Conservation (phyloP, 1,140 invertebrate genomes). For the Halictus rubicundus region DNA sequence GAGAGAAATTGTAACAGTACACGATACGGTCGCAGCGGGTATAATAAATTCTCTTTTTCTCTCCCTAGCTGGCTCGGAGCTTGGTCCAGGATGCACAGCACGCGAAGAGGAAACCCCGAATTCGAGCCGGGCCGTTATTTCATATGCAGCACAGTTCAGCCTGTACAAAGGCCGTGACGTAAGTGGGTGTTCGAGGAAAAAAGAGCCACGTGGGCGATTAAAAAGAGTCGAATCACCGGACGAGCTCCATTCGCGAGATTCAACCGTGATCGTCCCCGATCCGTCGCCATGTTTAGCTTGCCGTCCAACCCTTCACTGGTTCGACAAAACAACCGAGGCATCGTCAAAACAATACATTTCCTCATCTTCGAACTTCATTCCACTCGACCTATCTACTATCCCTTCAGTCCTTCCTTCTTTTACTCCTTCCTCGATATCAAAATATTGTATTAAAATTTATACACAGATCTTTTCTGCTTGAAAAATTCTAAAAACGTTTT, state of each 20-base stretch:
- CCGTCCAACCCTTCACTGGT: not conserved
- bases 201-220: constrained; percentile 5
- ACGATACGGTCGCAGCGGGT: not conserved
- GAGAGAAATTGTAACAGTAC: not conserved
- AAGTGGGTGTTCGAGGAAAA: not conserved
- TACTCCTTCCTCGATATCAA: too few relatives aligned
- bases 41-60: constrained; percentile 7
- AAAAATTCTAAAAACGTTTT: too few relatives aligned
- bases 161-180: constrained; percentile 9
- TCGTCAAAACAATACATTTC: too few relatives aligned
- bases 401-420: too few relatives aligned
- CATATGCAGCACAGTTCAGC: constrained; percentile 1
- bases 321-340: not conserved
- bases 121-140: constrained; percentile 29
- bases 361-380: too few relatives aligned
- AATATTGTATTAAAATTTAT: too few relatives aligned
- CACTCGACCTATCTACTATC: too few relatives aligned
- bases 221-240: constrained; percentile 4
- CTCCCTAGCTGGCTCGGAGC: not conserved
- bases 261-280: not conserved
- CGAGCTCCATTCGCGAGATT: not conserved
- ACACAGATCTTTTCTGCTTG: too few relatives aligned
- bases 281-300: not conserved
- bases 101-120: constrained; percentile 2
- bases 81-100: not conserved